A percentile compares a stretch with the other conserved stretches of the same genome.
phyloP scores from a whole-genome alignment of 2,797 vertebrate species.

The Falco columbarius region DNA sequence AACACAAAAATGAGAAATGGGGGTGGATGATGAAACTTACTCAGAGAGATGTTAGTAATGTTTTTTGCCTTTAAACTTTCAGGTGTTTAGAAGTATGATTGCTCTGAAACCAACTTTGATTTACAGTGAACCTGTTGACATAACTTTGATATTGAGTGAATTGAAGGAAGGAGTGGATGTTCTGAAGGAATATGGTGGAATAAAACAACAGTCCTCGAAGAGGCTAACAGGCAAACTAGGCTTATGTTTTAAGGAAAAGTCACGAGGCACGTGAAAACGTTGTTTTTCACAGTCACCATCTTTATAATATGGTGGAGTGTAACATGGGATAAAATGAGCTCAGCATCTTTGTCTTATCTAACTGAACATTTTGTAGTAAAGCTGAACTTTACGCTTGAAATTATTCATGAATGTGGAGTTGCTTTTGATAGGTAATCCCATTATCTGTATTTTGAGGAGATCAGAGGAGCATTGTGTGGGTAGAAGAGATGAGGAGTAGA shows the following conservation, averaged over 20 bases:
- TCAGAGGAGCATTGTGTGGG: background rate
- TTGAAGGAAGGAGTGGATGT: background rate
- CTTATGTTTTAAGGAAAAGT: background rate
- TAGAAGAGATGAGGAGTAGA: background rate
- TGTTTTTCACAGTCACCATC: background rate
- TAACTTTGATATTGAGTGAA: background rate
- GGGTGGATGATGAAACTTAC: background rate
- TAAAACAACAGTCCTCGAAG: background rate
- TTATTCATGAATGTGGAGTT: background rate
- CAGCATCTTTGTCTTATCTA: background rate
- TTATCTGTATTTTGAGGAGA: background rate
- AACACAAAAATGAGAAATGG: background rate
- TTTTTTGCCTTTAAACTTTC: background rate
- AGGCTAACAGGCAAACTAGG: background rate
- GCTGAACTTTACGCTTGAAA: background rate
- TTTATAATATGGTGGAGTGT: background rate
- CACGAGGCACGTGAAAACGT: background rate
- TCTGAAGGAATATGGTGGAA: background rate
- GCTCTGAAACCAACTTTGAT: background rate
- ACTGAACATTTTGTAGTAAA: background rate
- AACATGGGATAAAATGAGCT: background rate
- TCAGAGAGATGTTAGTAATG: background rate
- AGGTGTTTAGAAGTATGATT: background rate
- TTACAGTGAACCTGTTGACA: background rate
- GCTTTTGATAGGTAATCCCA: background rate